Evolutionary conservation across 2,888 invertebrate species (phyloP).

Genomic region (Rapana venosa): DNA sequence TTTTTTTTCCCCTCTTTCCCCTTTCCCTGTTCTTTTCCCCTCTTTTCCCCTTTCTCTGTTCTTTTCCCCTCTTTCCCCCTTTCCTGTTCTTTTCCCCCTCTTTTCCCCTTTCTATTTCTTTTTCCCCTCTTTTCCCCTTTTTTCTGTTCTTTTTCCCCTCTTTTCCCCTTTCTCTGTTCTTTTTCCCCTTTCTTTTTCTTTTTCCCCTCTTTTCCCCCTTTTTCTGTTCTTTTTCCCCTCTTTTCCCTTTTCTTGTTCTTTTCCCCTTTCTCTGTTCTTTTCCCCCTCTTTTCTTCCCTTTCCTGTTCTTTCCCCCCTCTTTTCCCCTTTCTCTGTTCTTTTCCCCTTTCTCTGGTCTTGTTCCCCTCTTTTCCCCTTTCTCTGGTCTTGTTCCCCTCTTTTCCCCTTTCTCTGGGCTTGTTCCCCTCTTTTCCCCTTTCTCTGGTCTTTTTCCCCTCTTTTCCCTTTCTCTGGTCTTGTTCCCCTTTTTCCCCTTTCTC

Average conservation of each 20-base stretch:
- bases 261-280: background rate
- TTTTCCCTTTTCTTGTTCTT: background rate
- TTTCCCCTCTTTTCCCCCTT: background rate
- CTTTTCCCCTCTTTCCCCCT: background rate
- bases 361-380: too few relatives aligned
- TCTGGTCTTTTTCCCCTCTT: too few relatives aligned
- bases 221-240: background rate
- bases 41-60: background rate
- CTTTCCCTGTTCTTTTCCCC: background rate
- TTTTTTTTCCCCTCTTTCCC: background rate
- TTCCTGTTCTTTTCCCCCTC: background rate
- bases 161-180: too few relatives aligned
- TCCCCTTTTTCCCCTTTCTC: too few relatives aligned
- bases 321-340: constrained; percentile 23
- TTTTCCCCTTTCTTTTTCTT: background rate
- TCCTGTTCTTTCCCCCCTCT: background rate
- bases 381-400: too few relatives aligned
- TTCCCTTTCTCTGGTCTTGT: too few relatives aligned
- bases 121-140: background rate
- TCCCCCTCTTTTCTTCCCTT: constrained; percentile 3
- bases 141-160: background rate
- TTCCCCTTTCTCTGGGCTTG: too few relatives aligned
- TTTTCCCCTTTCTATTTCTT: background rate
- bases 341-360: too few relatives aligned
- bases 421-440: too few relatives aligned